These are phyloP conservation scores for cattle (Bos taurus) DNA, from an alignment of 2,113 vertebrate species.

Conservation along the genomic window ARS-UCD2.0 NC_037348.1:57243001-57243500, in stretches of 20 bases:
- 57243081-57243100: not conserved
- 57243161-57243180: accelerated
- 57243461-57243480: no score
- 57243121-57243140: not conserved
- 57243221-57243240: not conserved
- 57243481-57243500: not conserved
- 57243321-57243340: not conserved
- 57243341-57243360: not conserved
- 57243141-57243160: not conserved
- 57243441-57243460: not conserved
- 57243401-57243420: not conserved
- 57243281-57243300: not conserved
- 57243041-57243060: not conserved
- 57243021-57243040: not conserved
- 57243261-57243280: not conserved
- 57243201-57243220: not conserved
- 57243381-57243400: not conserved
- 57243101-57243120: not conserved
- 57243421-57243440: not conserved
- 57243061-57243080: not conserved
- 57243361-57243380: not conserved
- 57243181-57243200: accelerated
- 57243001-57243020: not conserved
- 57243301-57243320: not conserved
- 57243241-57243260: not conserved